These are phyloP conservation scores for Proales similis DNA, from an alignment of 1,140 invertebrate genomes.

Conservation along the genomic window DNA sequence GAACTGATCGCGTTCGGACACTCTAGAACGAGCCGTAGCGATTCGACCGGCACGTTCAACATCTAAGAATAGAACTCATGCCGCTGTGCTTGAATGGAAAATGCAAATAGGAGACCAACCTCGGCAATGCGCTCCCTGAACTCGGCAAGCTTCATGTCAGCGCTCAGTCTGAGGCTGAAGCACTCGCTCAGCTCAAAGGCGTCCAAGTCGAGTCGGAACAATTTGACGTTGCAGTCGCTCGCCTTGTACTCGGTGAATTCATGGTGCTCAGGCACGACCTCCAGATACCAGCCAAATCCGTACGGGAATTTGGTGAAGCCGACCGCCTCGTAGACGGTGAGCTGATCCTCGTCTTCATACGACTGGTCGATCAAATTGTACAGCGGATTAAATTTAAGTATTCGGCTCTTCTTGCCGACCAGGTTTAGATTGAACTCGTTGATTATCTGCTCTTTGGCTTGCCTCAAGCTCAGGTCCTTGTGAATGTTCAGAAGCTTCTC, in stretches of 20 bases:
- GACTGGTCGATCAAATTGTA: conserved; percentile 65
- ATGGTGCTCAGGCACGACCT: neutral
- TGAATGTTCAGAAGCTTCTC: conserved; percentile 57
- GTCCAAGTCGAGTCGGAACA: neutral
- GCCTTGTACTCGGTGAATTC: conserved; percentile 15
- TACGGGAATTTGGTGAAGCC: conserved; percentile 17
- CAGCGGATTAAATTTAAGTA: conserved; percentile 65
- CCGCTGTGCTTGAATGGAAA: too few species aligned
- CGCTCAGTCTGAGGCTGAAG: conserved; percentile 1
- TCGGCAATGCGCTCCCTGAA: neutral
- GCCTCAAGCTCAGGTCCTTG: conserved; percentile 58
- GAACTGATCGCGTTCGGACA: too few species aligned
- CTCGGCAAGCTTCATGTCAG: neutral
- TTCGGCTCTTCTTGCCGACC: conserved; percentile 48
- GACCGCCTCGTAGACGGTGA: conserved; percentile 19
- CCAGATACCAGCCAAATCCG: conserved; percentile 23
- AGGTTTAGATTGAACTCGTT: conserved; percentile 41
- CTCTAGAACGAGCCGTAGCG: too few species aligned
- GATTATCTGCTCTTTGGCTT: conserved; percentile 59
- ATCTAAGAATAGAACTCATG: too few species aligned
- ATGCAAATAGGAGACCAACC: too few species aligned
- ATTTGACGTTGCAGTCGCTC: conserved; percentile 7
- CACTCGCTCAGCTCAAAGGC: neutral
- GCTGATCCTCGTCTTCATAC: conserved; percentile 60
- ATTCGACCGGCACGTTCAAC: too few species aligned